Evolutionary conservation across 2,888 invertebrate species (phyloP).

Genomic region (Dicyrtoma fusca): DNA sequence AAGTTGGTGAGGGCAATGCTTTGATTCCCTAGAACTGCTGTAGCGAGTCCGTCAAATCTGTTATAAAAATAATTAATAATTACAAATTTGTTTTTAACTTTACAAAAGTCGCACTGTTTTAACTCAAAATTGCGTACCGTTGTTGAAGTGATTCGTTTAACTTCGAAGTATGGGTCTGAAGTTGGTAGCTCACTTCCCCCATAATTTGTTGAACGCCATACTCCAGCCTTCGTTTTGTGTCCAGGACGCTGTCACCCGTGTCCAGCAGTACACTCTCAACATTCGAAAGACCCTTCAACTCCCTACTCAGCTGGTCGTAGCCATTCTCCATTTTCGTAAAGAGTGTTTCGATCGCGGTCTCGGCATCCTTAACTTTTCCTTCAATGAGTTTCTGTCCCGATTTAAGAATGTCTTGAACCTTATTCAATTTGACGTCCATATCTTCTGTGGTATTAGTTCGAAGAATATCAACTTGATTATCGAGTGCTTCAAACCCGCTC

Average conservation of each 20-base stretch:
- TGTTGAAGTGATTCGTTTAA: conserved; percentile 70
- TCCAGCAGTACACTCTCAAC: conserved; percentile 78
- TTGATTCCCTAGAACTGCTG: conserved; percentile 72
- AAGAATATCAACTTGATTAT: conserved; percentile 37
- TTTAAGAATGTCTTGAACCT: conserved; percentile 56
- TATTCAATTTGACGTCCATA: conserved; percentile 61
- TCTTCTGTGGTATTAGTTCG: conserved; percentile 56
- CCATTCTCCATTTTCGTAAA: conserved; percentile 50
- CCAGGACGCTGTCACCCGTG: conserved; percentile 81
- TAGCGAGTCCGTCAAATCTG: conserved; percentile 73
- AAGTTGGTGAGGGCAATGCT: conserved; percentile 73
- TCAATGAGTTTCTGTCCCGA: conserved; percentile 49
- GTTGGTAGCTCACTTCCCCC: conserved; percentile 72
- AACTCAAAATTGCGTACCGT: conserved; percentile 38
- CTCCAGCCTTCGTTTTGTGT: conserved; percentile 80
- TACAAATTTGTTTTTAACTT: conserved; percentile 5
- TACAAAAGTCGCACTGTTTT: not conserved
- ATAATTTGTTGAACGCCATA: conserved; percentile 82
- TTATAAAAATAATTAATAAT: not conserved
- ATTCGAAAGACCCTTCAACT: conserved; percentile 66
- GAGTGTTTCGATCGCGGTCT: conserved; percentile 43
- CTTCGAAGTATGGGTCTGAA: conserved; percentile 69
- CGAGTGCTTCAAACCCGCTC: conserved; percentile 43
- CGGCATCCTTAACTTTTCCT: conserved; percentile 59
- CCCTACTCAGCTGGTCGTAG: conserved; percentile 53